These are phyloP conservation scores for Lasioglossum calceatum DNA, from an alignment of 2,888 invertebrate species.

Conservation along the genomic window DNA sequence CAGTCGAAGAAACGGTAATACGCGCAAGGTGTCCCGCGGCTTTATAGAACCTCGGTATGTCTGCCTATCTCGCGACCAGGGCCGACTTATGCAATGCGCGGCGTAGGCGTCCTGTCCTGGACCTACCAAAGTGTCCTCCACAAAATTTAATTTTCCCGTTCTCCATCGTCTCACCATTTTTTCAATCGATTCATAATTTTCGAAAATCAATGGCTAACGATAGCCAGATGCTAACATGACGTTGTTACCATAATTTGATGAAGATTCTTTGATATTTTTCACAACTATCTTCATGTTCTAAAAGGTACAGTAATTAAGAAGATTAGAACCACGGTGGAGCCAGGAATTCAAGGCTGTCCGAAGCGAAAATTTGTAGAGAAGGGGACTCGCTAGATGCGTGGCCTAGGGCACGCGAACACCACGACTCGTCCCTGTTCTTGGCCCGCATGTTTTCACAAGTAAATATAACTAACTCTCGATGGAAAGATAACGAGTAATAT, in stretches of 20 bases:
- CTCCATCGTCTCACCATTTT: background rate
- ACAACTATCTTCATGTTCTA: no score
- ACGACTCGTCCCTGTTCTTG: background rate
- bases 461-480: background rate
- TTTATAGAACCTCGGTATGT: constrained; percentile 23
- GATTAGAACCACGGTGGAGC: no score
- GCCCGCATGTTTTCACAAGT: background rate
- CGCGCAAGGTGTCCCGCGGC: constrained; percentile 21
- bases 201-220: background rate
- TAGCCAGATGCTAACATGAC: no score
- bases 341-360: no score
- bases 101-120: no score
- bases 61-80: background rate
- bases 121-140: background rate
- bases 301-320: no score
- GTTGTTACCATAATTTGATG: no score
- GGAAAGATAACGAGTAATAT: background rate
- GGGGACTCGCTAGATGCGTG: background rate
- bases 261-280: no score
- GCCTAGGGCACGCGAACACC: background rate
- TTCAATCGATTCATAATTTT: background rate
- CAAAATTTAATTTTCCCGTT: background rate
- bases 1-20: constrained; percentile 42
- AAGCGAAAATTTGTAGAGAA: background rate
- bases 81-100: background rate